A percentile compares a stretch with the other conserved stretches of the same genome.
Evolutionary conservation across 2,113 vertebrate species (phyloP).

Genomic region (Limnothrissa miodon): DNA sequence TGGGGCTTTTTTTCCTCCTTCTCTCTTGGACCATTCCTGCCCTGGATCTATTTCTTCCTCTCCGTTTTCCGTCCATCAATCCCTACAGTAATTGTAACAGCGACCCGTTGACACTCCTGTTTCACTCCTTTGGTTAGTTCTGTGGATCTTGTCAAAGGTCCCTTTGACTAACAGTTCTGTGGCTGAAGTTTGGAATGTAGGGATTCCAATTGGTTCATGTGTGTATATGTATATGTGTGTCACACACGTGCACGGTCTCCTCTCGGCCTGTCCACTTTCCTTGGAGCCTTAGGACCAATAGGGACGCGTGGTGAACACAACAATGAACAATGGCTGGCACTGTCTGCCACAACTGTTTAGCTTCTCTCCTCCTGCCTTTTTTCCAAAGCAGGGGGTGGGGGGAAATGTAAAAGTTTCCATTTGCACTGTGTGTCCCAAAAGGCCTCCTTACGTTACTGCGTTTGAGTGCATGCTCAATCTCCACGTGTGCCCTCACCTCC

Average conservation of each 20-base stretch:
- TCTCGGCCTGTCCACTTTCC: not conserved
- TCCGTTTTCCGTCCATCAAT: not conserved
- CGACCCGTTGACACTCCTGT: not conserved
- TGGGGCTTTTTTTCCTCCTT: no score
- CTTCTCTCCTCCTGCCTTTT: conserved; percentile 1
- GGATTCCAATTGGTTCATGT: not conserved
- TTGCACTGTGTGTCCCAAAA: conserved; percentile 17
- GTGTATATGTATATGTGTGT: not conserved
- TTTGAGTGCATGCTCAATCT: not conserved
- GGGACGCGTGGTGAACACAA: not conserved
- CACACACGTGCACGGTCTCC: not conserved
- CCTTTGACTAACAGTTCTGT: not conserved
- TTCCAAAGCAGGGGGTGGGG: not conserved
- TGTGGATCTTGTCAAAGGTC: not conserved
- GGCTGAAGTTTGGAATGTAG: not conserved
- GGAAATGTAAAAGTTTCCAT: conserved; percentile 13
- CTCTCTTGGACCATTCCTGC: not conserved
- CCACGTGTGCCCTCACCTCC: conserved; percentile 10
- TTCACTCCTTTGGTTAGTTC: not conserved
- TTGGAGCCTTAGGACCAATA: not conserved
- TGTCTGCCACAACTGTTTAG: conserved; percentile 14
- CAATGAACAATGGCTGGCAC: conserved; percentile 18
- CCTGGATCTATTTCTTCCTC: not conserved
- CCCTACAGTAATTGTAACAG: not conserved
- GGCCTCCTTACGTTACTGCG: not conserved